phyloP scores from a whole-genome alignment of 2,113 vertebrate genomes.

The Acrocephalus arundinaceus region DNA sequence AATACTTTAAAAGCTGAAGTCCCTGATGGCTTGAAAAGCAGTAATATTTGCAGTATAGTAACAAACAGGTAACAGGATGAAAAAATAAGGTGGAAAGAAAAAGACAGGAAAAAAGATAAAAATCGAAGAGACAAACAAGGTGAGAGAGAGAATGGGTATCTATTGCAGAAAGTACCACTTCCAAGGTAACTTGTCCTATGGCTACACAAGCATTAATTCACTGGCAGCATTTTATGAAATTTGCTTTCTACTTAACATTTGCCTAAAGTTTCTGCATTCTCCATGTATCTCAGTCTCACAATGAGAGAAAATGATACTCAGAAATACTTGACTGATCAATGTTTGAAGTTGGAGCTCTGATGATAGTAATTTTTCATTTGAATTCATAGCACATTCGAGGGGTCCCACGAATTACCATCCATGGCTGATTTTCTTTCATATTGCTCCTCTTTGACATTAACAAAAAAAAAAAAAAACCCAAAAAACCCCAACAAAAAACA shows the following conservation, averaged over 20 bases:
- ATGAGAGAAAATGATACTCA: background rate
- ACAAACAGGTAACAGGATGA: background rate
- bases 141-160: background rate
- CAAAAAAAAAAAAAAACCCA: background rate
- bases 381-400: background rate
- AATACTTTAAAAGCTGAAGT: background rate
- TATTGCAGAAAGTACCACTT: background rate
- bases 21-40: background rate
- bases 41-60: background rate
- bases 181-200: background rate
- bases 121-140: background rate
- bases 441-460: background rate
- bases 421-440: background rate
- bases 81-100: background rate
- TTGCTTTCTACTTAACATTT: background rate
- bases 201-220: background rate
- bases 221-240: background rate
- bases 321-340: background rate
- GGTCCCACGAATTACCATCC: background rate
- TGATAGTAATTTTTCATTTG: background rate
- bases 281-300: background rate
- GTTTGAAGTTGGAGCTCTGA: background rate
- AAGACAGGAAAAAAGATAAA: background rate
- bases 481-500: background rate
- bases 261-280: background rate